Base-by-base conservation (phyloP, 2,888 invertebrate species). In the Homarus gammarus region DNA sequence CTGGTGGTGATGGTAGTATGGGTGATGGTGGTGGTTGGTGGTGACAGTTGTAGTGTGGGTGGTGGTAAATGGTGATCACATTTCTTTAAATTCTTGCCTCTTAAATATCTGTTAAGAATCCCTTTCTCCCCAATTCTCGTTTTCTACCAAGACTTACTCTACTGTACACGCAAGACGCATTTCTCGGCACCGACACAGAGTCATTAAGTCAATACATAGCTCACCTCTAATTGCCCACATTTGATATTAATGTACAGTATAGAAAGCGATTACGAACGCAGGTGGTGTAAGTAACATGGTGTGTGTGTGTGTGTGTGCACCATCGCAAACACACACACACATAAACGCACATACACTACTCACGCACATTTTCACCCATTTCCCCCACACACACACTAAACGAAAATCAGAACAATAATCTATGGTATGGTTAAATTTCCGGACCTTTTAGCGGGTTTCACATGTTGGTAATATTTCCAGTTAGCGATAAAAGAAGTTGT, bases 301-400 rank as follows among this genome's bases (percentile, higher is more conserved):
- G 10, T 40, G 38, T 40, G 73, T 22, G 38, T 40, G 73, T 40
- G 73, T 22, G 73, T 40, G 38, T 15, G 36, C 8, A 1, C 72
- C 3, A 8, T 15, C 68, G 15, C 70, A 70, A n/a, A 27, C 70
- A 18, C 70, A 70, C 70, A n/a, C 70, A 70, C n/a, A 70, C 70
- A 70, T 18, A 10, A 0, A 70, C 70, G 5, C 70, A 27, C 8
- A 3, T 1, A 70, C 70, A 36, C 70, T n/a, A 70, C 72, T 18
- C 72, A 70, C 31, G 5, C 56, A 56, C 12, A 12, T 3, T 18
- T 0, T 36, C 3, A n/a, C n/a, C n/a, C n/a, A n/a, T n/a, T n/a
- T n/a, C n/a, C n/a, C n/a, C n/a, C n/a, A n/a, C n/a, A 68, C 33
- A 15, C 68, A 22, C 8, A 68, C 10, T 1, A 49, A 49, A 49